Evolutionary conservation across 2,113 vertebrate species (phyloP).

Genomic region (Antennarius striatus): DNA sequence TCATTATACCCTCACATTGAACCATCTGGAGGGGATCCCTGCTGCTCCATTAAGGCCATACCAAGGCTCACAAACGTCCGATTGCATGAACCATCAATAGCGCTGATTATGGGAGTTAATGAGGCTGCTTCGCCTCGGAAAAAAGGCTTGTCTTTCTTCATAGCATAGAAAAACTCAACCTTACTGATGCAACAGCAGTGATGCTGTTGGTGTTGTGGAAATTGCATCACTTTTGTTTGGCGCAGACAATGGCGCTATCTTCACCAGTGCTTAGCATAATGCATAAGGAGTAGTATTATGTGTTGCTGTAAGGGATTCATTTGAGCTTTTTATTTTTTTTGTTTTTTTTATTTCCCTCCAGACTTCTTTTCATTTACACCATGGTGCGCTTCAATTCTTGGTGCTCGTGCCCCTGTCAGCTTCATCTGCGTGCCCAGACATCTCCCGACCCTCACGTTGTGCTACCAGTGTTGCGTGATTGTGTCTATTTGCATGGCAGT

Average conservation of each 20-base stretch:
- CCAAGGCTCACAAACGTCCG: constrained; percentile 47
- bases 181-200: constrained; percentile 40
- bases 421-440: constrained; percentile 56
- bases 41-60: constrained; percentile 57
- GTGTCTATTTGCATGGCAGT: constrained; percentile 13
- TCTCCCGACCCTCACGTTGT: constrained; percentile 53
- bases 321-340: constrained; percentile 7
- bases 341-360: constrained; percentile 6
- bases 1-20: constrained; percentile 55
- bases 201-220: constrained; percentile 22
- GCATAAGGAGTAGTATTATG: constrained; percentile 32
- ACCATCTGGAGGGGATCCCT: constrained; percentile 48
- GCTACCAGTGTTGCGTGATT: constrained; percentile 20
- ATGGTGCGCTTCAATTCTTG: constrained; percentile 25
- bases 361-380: constrained; percentile 49
- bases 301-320: constrained; percentile 22
- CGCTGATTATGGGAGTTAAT: constrained; percentile 70
- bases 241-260: constrained; percentile 14
- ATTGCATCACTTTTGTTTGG: constrained; percentile 49
- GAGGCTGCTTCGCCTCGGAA: constrained; percentile 35
- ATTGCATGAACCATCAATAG: constrained; percentile 61
- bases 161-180: constrained; percentile 35
- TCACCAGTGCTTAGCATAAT: constrained; percentile 24
- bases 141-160: constrained; percentile 45
- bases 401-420: constrained; percentile 46